Conservation (phyloP, 2,888 invertebrate genomes). For the Plebejus argus region DNA sequence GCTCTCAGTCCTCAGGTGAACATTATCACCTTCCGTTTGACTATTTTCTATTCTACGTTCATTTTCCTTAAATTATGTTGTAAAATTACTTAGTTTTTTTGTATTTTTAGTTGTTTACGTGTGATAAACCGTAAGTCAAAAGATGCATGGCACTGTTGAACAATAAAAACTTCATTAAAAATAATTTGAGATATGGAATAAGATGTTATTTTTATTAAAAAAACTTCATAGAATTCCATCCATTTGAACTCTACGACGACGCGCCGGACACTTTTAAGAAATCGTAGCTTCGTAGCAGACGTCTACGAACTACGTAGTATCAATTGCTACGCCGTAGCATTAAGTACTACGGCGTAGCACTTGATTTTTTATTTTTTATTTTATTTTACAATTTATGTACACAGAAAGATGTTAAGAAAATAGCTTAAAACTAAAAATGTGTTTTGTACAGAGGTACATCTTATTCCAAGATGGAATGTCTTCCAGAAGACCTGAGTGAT, state of each 20-base stretch:
- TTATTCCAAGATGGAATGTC: no score
- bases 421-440: no score
- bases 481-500: no score
- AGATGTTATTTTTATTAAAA: no score
- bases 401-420: no score
- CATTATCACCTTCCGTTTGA: neutral
- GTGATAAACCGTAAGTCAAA: neutral
- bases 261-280: no score
- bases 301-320: neutral
- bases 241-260: no score
- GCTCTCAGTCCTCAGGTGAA: neutral
- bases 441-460: no score
- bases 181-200: neutral
- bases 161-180: neutral
- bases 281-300: no score
- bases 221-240: no score
- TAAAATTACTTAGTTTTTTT: neutral
- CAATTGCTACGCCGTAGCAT: neutral
- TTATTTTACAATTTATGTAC: no score
- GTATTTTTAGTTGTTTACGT: neutral
- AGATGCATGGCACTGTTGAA: neutral
- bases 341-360: neutral
- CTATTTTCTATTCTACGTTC: neutral
- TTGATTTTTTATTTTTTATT: neutral
- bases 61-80: neutral